Evolutionary conservation across 2,113 vertebrate genomes (phyloP).

Genomic region (Tiliqua scincoides): DNA sequence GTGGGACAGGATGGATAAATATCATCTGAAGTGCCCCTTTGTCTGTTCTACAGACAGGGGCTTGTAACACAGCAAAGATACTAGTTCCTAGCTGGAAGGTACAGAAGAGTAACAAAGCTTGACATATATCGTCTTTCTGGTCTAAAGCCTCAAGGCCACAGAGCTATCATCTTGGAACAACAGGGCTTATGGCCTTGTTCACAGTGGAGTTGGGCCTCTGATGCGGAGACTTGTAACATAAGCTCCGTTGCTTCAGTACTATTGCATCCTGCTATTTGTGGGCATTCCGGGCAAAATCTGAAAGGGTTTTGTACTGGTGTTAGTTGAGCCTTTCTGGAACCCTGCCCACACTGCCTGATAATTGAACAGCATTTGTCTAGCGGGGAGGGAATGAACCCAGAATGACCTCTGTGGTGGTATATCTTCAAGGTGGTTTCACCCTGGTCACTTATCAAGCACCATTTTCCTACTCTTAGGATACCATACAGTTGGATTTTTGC

Average conservation of each 20-base stretch:
- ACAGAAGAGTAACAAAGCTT: neutral
- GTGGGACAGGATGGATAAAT: neutral
- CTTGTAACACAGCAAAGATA: neutral
- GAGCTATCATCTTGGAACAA: neutral
- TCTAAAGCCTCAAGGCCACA: neutral
- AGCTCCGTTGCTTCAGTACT: neutral
- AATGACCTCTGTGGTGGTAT: neutral
- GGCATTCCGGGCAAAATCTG: neutral
- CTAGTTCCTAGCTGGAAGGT: neutral
- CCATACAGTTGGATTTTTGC: too few species aligned
- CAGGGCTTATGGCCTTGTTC: neutral
- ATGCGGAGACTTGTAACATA: neutral
- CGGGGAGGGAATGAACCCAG: neutral
- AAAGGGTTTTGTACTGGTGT: neutral
- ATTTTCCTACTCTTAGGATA: too few species aligned
- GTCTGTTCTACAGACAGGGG: too few species aligned
- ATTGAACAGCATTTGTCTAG: neutral
- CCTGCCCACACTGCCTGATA: neutral
- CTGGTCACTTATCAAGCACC: neutral
- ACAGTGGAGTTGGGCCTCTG: neutral
- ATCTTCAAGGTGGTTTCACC: neutral
- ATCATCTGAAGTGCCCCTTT: neutral
- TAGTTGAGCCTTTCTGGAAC: neutral
- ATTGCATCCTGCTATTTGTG: neutral
- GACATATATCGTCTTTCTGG: neutral